Percentiles rank a stretch among this genome's conserved stretches.
Conservation (phyloP, 1,140 invertebrate genomes). For the Anthonomus grandis region DNA sequence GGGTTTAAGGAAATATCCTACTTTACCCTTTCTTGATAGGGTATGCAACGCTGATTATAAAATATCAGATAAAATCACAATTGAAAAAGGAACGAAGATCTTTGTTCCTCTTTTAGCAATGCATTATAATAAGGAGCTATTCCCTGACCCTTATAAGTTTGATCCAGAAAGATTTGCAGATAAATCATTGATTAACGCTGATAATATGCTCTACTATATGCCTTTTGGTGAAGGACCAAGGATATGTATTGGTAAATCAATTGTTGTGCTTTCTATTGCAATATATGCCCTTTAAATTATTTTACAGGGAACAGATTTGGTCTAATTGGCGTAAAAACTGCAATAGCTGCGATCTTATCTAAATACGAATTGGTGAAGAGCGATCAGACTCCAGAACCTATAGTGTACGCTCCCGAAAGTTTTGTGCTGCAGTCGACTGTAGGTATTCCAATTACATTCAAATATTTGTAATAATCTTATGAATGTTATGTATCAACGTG, state of each 20-base stretch:
- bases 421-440: constrained; percentile 24
- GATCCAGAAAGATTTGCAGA: constrained; percentile 50
- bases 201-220: constrained; percentile 16
- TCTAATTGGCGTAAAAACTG: constrained; percentile 18
- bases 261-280: neutral
- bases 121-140: constrained; percentile 44
- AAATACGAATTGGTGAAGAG: constrained; percentile 24
- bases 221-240: constrained; percentile 32
- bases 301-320: constrained; percentile 28
- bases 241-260: constrained; percentile 28
- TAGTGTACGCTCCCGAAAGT: constrained; percentile 23
- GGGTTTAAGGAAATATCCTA: constrained; percentile 53
- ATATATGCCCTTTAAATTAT: neutral
- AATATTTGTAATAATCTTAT: too few species aligned
- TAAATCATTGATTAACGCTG: constrained; percentile 34
- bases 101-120: constrained; percentile 50
- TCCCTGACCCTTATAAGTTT: constrained; percentile 50
- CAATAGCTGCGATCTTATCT: constrained; percentile 18
- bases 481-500: too few species aligned
- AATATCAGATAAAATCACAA: constrained; percentile 46
- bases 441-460: constrained; percentile 50
- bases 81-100: constrained; percentile 48
- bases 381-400: constrained; percentile 18
- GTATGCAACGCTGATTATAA: constrained; percentile 49
- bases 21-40: constrained; percentile 49